Percentiles rank a stretch among this genome's conserved stretches.
Evolutionary conservation across 2,888 invertebrate genomes (phyloP).

Genomic region (Leucophenga montana): DNA sequence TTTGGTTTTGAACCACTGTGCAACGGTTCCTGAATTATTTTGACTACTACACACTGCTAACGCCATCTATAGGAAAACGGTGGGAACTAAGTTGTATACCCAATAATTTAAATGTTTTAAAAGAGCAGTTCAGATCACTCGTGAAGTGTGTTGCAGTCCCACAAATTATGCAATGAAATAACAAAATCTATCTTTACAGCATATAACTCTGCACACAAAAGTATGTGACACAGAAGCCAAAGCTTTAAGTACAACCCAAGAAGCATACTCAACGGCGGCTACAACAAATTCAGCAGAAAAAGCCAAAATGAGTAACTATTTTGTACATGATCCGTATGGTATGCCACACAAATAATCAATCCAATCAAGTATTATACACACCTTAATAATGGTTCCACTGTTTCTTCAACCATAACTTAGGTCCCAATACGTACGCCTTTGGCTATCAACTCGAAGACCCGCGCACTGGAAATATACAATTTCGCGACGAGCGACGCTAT

Average conservation of each 20-base stretch:
- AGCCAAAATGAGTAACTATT: conserved; percentile 57
- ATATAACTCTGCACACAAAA: conserved; percentile 47
- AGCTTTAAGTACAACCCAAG: conserved; percentile 29
- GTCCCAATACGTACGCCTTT: conserved; percentile 81
- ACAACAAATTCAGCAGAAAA: conserved; percentile 30
- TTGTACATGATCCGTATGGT: conserved; percentile 65
- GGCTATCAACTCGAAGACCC: conserved; percentile 82
- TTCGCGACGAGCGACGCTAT: conserved; percentile 80
- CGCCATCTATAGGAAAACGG: too few relatives aligned
- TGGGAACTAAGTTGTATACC: too few relatives aligned
- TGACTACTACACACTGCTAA: too few relatives aligned
- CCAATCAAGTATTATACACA: too few relatives aligned
- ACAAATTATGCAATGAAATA: not conserved
- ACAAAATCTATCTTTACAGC: conserved; percentile 31
- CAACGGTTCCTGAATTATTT: too few relatives aligned
- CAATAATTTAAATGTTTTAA: too few relatives aligned
- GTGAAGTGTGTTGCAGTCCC: too few relatives aligned
- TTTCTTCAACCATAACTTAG: too few relatives aligned
- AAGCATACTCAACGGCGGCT: conserved; percentile 44
- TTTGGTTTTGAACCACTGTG: too few relatives aligned
- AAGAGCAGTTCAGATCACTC: too few relatives aligned
- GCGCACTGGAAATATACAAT: conserved; percentile 79
- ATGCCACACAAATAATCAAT: conserved; percentile 39
- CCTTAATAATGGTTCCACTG: too few relatives aligned
- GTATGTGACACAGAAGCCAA: conserved; percentile 44